Conservation (phyloP, 1,140 invertebrate genomes). For the Caenorhabditis brenneri region DNA sequence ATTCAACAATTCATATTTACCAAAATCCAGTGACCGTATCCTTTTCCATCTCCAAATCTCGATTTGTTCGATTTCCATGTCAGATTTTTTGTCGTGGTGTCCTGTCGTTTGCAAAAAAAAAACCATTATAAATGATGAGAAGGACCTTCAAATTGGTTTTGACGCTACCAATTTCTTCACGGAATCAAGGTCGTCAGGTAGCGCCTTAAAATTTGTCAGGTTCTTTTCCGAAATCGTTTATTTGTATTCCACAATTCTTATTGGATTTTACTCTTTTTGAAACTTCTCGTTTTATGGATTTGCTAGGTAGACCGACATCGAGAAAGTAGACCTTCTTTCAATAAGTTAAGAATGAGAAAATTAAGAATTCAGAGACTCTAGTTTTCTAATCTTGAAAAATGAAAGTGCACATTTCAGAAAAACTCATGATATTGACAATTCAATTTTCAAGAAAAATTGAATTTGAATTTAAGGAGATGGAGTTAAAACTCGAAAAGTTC, state of each 20-base stretch:
- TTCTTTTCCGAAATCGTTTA: background rate
- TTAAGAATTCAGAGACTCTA: too few species aligned
- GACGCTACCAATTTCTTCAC: conserved; percentile 17
- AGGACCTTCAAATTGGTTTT: conserved; percentile 42
- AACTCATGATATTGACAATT: too few species aligned
- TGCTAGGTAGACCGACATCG: too few species aligned
- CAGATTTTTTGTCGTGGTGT: background rate
- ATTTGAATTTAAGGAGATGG: too few species aligned
- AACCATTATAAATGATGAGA: conserved; percentile 39
- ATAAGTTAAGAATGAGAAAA: too few species aligned
- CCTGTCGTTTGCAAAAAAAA: background rate
- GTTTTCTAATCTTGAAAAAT: too few species aligned
- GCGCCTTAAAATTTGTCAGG: conserved; percentile 32
- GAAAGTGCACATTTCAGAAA: too few species aligned
- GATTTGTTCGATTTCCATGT: background rate
- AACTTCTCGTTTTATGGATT: background rate
- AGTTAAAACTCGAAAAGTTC: too few species aligned
- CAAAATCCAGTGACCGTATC: too few species aligned
- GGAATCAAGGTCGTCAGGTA: background rate
- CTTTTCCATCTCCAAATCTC: background rate
- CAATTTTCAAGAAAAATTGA: too few species aligned
- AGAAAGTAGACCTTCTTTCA: too few species aligned
- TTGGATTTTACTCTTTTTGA: background rate
- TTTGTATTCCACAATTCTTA: background rate
- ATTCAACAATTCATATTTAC: too few species aligned